Percentiles rank a stretch among this genome's conserved stretches.
Evolutionary conservation across 1,140 invertebrate genomes (phyloP).

Genomic region (Gryllus bimaculatus): DNA sequence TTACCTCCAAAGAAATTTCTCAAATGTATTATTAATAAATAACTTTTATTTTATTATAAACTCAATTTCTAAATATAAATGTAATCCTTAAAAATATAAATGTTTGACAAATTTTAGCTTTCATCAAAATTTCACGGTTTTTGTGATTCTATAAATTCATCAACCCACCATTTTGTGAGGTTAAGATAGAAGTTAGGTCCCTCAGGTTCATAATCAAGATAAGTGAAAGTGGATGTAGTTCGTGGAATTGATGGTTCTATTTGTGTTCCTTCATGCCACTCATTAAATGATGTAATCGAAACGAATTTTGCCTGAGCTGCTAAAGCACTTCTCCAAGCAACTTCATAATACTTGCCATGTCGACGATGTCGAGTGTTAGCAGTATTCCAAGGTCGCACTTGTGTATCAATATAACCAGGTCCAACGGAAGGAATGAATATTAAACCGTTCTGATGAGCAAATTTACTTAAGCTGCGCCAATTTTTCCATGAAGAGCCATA

Average conservation of each 20-base stretch:
- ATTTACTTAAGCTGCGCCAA: conserved; percentile 46
- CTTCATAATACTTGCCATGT: conserved; percentile 37
- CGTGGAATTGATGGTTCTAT: conserved; percentile 47
- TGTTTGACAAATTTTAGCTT: too few relatives aligned
- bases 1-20: too few relatives aligned
- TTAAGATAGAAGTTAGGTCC: conserved; percentile 47
- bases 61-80: too few relatives aligned
- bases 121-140: neutral
- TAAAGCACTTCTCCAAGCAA: conserved; percentile 44
- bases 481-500: conserved; percentile 54
- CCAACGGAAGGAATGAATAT: conserved; percentile 49
- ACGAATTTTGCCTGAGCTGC: conserved; percentile 40
- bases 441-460: conserved; percentile 43
- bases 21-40: too few relatives aligned
- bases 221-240: conserved; percentile 37
- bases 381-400: conserved; percentile 42
- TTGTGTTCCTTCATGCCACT: conserved; percentile 52
- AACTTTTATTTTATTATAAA: too few relatives aligned
- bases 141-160: conserved; percentile 23
- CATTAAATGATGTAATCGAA: conserved; percentile 49
- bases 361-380: conserved; percentile 43
- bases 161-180: conserved; percentile 47
- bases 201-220: conserved; percentile 47
- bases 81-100: too few relatives aligned
- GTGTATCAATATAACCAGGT: conserved; percentile 48